These are phyloP conservation scores for Halcyon chelicuti DNA, from an alignment of 2,797 vertebrate genomes.

Conservation along the genomic window DNA sequence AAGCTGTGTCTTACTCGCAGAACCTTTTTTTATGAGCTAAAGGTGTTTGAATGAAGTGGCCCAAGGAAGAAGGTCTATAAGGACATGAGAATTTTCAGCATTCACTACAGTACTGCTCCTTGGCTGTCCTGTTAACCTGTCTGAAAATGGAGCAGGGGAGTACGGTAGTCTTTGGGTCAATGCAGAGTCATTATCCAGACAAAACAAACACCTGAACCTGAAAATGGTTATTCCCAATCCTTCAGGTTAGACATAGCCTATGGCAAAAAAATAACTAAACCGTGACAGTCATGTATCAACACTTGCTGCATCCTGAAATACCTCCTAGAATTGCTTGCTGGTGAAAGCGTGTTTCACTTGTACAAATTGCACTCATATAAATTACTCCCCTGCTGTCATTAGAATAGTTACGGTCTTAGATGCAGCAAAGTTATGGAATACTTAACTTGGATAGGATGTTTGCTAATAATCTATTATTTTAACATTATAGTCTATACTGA, in stretches of 20 bases:
- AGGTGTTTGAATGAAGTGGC: neutral
- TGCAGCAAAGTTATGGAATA: neutral
- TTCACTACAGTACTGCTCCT: fast-evolving
- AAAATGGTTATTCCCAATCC: neutral
- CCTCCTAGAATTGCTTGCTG: neutral
- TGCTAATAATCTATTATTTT: neutral
- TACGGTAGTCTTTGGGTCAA: neutral
- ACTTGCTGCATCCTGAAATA: neutral
- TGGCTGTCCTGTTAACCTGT: neutral
- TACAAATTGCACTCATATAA: neutral
- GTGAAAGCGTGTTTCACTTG: neutral
- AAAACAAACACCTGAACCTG: neutral
- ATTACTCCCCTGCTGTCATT: neutral
- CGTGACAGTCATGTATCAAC: neutral
- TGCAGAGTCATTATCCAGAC: neutral
- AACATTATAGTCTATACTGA: neutral
- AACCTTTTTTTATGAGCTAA: neutral
- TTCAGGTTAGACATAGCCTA: neutral
- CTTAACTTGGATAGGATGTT: neutral
- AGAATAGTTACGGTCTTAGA: neutral
- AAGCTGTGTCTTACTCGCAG: neutral
- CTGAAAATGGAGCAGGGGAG: neutral
- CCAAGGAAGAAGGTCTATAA: neutral
- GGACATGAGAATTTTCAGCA: neutral
- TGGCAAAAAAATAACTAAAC: neutral